These are phyloP conservation scores for Papilio elwesi DNA, from an alignment of 2,888 invertebrate genomes.

Conservation along the genomic window DNA sequence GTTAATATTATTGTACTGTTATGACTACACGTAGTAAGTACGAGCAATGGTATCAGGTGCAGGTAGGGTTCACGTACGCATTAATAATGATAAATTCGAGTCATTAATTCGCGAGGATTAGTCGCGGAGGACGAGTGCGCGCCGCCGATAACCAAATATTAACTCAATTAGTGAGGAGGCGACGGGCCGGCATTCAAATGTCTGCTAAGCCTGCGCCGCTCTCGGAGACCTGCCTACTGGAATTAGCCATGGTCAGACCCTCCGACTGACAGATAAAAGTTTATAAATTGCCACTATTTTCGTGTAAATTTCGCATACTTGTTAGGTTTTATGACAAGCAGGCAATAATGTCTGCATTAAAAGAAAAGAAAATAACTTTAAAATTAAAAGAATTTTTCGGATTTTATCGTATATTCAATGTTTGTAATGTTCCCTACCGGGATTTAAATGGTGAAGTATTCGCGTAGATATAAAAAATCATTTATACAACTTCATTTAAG, in stretches of 20 bases:
- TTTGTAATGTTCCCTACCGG: no score
- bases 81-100: slow-evolving; percentile 83
- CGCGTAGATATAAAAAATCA: no score
- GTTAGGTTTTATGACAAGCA: not conserved
- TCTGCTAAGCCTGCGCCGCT: slow-evolving; percentile 68
- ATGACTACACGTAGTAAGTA: slow-evolving; percentile 1
- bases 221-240: slow-evolving; percentile 47
- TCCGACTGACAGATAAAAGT: slow-evolving; percentile 22
- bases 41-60: slow-evolving; percentile 63
- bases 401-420: no score
- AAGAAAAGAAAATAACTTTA: no score
- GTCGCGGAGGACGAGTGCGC: slow-evolving; percentile 75
- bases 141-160: slow-evolving; percentile 84
- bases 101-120: slow-evolving; percentile 81
- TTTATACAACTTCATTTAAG: no score
- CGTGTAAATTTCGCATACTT: not conserved
- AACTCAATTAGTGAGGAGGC: slow-evolving; percentile 82
- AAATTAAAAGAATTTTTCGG: no score
- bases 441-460: no score
- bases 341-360: not conserved
- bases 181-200: slow-evolving; percentile 72
- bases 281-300: slow-evolving; percentile 16
- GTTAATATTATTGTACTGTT: not conserved
- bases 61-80: slow-evolving; percentile 69
- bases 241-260: slow-evolving; percentile 53